Evolutionary conservation across 2,797 vertebrate species (phyloP).

Genomic region (Sebastes glaucus): DNA sequence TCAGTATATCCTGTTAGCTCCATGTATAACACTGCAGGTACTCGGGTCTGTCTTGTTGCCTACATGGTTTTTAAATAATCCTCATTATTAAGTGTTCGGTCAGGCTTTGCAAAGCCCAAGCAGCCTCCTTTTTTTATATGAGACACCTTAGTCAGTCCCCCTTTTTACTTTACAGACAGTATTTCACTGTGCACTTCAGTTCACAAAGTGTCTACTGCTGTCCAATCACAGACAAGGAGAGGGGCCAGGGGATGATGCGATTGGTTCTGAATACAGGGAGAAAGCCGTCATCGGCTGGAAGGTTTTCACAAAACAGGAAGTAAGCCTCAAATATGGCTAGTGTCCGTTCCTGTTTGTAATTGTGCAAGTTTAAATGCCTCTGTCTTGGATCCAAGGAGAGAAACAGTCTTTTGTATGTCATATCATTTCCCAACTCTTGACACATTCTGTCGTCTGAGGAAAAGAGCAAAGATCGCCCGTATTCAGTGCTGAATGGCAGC

Average conservation of each 20-base stretch:
- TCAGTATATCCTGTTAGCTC: constrained; percentile 36
- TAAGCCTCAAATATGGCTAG: constrained; percentile 58
- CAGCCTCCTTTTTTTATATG: constrained; percentile 27
- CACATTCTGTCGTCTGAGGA: constrained; percentile 32
- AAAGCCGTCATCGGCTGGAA: constrained; percentile 49
- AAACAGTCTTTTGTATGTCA: constrained; percentile 43
- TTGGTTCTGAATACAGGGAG: constrained; percentile 51
- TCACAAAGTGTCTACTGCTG: constrained; percentile 44
- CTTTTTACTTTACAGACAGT: constrained; percentile 42
- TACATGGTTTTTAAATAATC: constrained; percentile 49
- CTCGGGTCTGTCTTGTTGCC: constrained; percentile 32
- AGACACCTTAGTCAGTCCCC: constrained; percentile 33
- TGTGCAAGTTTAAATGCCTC: constrained; percentile 79
- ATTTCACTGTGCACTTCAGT: constrained; percentile 39
- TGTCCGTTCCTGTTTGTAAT: constrained; percentile 69
- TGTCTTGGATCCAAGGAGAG: constrained; percentile 72
- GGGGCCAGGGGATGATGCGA: constrained; percentile 39
- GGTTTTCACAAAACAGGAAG: constrained; percentile 65
- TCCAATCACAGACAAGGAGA: constrained; percentile 54
- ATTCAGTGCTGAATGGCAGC: constrained; percentile 20
- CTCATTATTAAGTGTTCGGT: constrained; percentile 37
- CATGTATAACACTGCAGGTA: constrained; percentile 19
- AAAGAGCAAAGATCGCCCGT: constrained; percentile 11
- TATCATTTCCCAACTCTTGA: constrained; percentile 41
- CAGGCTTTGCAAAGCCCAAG: constrained; percentile 46